These are phyloP conservation scores for Pogoniulus pusillus DNA, from an alignment of 2,797 vertebrate genomes.

Conservation along the genomic window DNA sequence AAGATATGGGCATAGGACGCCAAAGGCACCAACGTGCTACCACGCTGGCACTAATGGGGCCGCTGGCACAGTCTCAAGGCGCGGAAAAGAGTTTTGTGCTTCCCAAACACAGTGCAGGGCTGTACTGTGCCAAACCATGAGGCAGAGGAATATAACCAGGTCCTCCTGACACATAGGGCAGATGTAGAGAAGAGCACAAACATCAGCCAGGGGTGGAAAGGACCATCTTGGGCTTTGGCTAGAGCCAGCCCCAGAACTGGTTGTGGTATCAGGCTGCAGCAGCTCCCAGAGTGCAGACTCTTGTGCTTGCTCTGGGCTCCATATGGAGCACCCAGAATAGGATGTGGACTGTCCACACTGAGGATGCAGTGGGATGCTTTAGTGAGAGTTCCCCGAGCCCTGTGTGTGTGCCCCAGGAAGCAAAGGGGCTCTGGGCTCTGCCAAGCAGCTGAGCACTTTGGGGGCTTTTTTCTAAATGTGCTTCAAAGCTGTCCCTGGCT, in stretches of 20 bases:
- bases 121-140: rapidly evolving
- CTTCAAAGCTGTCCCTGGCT: not conserved
- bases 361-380: rapidly evolving
- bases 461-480: not conserved
- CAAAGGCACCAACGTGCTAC: rapidly evolving
- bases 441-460: too few species aligned
- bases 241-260: rapidly evolving
- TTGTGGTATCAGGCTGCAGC: rapidly evolving
- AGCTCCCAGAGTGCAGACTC: not conserved
- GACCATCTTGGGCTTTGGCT: not conserved
- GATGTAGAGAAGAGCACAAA: not conserved
- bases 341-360: rapidly evolving
- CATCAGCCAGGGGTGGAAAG: not conserved
- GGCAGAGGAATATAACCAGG: rapidly evolving
- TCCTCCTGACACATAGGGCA: rapidly evolving
- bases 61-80: rapidly evolving
- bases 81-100: not conserved
- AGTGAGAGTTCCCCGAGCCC: rapidly evolving
- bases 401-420: rapidly evolving
- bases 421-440: not conserved
- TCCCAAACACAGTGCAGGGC: not conserved
- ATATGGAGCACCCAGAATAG: not conserved
- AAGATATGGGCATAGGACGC: not conserved
- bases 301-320: rapidly evolving
- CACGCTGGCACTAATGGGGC: rapidly evolving